A percentile compares a stretch with the other conserved stretches of the same genome.
Evolutionary conservation across 1,140 invertebrate species (phyloP).

Genomic region (Drosophila neocordata): DNA sequence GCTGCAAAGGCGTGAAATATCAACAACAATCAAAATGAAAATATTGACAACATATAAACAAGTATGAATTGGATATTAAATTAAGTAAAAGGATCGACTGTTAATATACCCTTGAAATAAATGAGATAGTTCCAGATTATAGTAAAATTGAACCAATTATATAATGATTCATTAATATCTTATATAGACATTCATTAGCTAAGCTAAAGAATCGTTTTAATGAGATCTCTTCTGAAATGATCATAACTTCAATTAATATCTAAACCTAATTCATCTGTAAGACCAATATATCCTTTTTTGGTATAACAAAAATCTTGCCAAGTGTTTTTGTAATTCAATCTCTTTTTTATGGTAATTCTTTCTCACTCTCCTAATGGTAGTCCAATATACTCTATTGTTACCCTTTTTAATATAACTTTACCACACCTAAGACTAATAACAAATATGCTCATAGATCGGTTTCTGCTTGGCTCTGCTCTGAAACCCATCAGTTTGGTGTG

Average conservation of each 20-base stretch:
- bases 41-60: slow-evolving; percentile 62
- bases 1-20: slow-evolving; percentile 70
- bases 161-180: too few species aligned
- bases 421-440: slow-evolving; percentile 1
- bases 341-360: background rate
- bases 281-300: too few species aligned
- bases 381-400: background rate
- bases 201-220: too few species aligned
- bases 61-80: slow-evolving; percentile 16
- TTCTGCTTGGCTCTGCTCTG: slow-evolving; percentile 1
- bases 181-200: too few species aligned
- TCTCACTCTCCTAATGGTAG: too few species aligned
- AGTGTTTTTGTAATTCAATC: too few species aligned
- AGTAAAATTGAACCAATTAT: too few species aligned
- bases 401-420: background rate
- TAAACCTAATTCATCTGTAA: too few species aligned
- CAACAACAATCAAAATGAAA: slow-evolving; percentile 67
- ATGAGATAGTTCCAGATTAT: background rate
- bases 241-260: too few species aligned
- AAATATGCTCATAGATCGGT: background rate
- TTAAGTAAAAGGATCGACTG: slow-evolving; percentile 18
- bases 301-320: too few species aligned
- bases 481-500: slow-evolving; percentile 23
- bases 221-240: too few species aligned
- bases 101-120: slow-evolving; percentile 22